Evolutionary conservation across 2,113 vertebrate species (phyloP).

Genomic region (Chaenogobius annularis): DNA sequence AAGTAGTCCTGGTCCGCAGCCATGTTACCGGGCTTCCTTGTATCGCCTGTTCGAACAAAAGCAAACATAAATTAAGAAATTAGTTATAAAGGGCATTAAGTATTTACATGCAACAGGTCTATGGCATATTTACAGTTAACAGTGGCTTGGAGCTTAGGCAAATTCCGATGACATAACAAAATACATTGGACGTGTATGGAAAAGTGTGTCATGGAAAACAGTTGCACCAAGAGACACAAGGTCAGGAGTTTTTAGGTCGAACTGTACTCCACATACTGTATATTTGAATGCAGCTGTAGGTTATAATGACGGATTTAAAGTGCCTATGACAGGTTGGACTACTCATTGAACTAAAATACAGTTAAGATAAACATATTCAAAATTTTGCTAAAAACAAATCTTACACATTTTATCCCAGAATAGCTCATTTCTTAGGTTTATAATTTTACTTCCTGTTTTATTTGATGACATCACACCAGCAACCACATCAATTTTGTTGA

Average conservation of each 20-base stretch:
- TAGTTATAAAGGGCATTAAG: background rate
- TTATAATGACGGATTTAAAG: no score
- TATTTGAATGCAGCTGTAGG: background rate
- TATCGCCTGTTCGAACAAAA: slow-evolving; percentile 69
- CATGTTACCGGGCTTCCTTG: slow-evolving; percentile 65
- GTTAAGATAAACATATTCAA: no score
- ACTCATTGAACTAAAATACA: no score
- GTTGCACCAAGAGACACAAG: slow-evolving; percentile 31
- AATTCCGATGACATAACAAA: slow-evolving; percentile 56
- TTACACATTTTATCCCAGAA: no score
- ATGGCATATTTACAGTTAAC: slow-evolving; percentile 19
- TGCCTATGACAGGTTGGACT: no score
- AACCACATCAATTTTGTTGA: no score
- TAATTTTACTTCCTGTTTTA: no score
- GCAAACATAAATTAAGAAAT: background rate
- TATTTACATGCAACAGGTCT: slow-evolving; percentile 15
- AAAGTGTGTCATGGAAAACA: slow-evolving; percentile 34
- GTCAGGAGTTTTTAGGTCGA: slow-evolving; percentile 27
- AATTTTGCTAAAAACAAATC: no score
- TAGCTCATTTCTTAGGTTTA: no score
- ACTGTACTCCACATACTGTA: background rate
- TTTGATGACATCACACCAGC: no score
- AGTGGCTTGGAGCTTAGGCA: slow-evolving; percentile 27
- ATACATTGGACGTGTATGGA: slow-evolving; percentile 15
- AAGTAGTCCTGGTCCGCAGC: slow-evolving; percentile 72